These are phyloP conservation scores for Lasiurus cinereus DNA, from an alignment of 2,113 vertebrate species.

Conservation along the genomic window DNA sequence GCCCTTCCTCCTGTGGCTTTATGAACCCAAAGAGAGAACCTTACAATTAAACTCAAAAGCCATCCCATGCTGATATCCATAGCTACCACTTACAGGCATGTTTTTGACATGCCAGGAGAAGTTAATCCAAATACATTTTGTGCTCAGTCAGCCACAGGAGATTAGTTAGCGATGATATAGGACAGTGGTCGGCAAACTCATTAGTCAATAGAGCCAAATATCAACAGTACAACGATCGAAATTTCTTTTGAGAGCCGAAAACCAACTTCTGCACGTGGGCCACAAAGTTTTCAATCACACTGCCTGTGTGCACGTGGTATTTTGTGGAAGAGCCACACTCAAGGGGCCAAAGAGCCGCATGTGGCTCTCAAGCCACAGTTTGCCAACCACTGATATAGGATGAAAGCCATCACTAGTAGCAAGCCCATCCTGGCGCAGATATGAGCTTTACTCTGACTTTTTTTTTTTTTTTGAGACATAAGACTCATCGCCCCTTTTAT, in stretches of 20 bases:
- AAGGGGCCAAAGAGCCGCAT: too few relatives aligned
- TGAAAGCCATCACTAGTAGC: constrained; percentile 86
- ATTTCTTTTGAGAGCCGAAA: too few relatives aligned
- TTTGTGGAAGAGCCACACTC: too few relatives aligned
- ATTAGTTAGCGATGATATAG: constrained; percentile 86
- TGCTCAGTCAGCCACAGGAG: constrained; percentile 85
- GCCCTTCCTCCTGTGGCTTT: constrained; percentile 63
- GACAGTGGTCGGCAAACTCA: too few relatives aligned
- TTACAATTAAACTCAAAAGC: neutral
- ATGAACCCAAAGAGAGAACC: neutral
- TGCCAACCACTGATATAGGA: constrained; percentile 77
- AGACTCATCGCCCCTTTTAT: constrained; percentile 72
- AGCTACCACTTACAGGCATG: constrained; percentile 74
- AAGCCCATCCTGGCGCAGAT: constrained; percentile 84
- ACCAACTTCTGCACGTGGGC: too few relatives aligned
- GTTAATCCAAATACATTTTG: constrained; percentile 89
- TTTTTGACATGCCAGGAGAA: constrained; percentile 70
- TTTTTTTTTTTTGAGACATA: constrained; percentile 49
- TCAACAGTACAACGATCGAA: too few relatives aligned
- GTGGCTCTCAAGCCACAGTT: too few relatives aligned
- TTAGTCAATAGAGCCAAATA: too few relatives aligned
- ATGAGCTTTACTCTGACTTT: constrained; percentile 59
- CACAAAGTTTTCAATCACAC: too few relatives aligned
- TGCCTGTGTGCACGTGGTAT: too few relatives aligned
- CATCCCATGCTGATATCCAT: neutral